Evolutionary conservation across 2,797 vertebrate species (phyloP), one percentile per base, ranked within the genome.

Genomic region (Borostomias antarcticus): DNA sequence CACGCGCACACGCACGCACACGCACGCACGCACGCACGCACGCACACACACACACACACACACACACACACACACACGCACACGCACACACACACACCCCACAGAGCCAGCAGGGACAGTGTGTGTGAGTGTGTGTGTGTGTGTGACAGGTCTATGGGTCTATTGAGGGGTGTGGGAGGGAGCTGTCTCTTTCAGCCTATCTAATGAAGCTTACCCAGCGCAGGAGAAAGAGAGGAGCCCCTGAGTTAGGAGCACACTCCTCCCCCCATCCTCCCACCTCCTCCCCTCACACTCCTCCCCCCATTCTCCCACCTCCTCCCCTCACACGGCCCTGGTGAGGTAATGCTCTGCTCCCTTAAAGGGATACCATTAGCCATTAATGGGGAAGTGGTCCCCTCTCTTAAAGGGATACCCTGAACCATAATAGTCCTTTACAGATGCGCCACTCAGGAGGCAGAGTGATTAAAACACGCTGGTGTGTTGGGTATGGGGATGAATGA

Each of bases 131-230:
- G 19, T 23, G 19, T 23, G 47, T 48, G 17, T 48, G 45, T 19
- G 45, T 2, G 43, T 17, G 43, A 48, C 84, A 84, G 82, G 82
- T 87, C 83, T 85, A 81, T 86, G 80, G 87, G 77, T 86, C 89
- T 85, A 90, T 90, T 90, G 89, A 90, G 77, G 70, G 70, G 74
- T 76, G 78, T 40, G 72, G 70, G 83, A 83, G 84, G 80, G 78
- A 81, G 80, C 72, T 35, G 74, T 80, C 79, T 82, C 78, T 87
- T 89, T 90, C 86, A 89, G 88, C 80, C 19, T 82, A 91, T 83
- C 89, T 91, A 91, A 91, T 91, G 87, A 92, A 90, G 86, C 91
- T 86, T 88, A 88, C 40, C 32, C 87, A 87, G 70, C 76, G 66
- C 69, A 68, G 74, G 86, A 89, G 88, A 90, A 91, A 89, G 83